These are phyloP conservation scores for Yponomeuta cagnagella DNA, from an alignment of 2,888 invertebrate species.

Conservation along the genomic window DNA sequence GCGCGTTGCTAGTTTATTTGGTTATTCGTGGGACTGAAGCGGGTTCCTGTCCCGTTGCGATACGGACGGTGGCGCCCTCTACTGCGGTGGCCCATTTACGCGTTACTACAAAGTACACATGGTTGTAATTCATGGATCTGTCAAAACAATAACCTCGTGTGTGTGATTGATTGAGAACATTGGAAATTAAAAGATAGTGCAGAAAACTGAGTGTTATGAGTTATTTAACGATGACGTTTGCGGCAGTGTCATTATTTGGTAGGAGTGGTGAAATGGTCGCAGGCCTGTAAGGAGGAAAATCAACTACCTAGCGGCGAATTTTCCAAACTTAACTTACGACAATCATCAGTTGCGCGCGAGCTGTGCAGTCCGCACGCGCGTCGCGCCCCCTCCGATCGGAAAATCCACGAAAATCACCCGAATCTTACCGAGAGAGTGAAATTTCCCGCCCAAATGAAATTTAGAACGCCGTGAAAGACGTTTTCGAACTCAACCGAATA, in stretches of 20 bases:
- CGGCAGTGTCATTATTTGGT: conserved; percentile 38
- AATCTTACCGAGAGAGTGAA: conserved; percentile 44
- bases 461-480: conserved; percentile 38
- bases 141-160: conserved; percentile 53
- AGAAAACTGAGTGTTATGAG: neutral
- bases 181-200: neutral
- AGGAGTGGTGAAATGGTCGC: conserved; percentile 44
- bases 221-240: neutral
- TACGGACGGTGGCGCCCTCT: conserved; percentile 54
- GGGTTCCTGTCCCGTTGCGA: neutral
- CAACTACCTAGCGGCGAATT: conserved; percentile 58
- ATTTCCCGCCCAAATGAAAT: conserved; percentile 43
- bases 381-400: conserved; percentile 42
- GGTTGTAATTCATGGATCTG: conserved; percentile 50
- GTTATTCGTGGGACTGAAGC: conserved; percentile 38
- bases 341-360: conserved; percentile 73
- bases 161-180: conserved; percentile 20
- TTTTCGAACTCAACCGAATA: conserved; percentile 48
- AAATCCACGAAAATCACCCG: conserved; percentile 52
- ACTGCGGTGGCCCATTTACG: conserved; percentile 33
- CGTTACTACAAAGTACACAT: conserved; percentile 36
- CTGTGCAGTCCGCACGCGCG: conserved; percentile 54
- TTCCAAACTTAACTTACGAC: conserved; percentile 71
- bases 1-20: conserved; percentile 70
- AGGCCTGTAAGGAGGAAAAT: conserved; percentile 58